These are phyloP conservation scores for Brachystomella parvula DNA, from an alignment of 1,140 invertebrate genomes.

Conservation along the genomic window DNA sequence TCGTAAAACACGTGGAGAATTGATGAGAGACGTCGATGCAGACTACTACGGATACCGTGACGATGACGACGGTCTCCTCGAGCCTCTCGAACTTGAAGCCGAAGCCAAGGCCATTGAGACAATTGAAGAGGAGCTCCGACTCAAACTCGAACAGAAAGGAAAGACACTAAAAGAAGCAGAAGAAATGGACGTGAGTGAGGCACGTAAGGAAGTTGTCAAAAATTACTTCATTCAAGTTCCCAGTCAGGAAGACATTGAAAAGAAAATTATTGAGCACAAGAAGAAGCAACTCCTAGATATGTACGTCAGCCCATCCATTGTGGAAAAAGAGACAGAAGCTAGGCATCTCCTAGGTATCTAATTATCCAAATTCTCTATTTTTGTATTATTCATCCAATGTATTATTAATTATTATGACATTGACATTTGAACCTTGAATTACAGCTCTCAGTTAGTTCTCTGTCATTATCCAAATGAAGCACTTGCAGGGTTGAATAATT, in stretches of 20 bases:
- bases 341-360: slow-evolving; percentile 27
- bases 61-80: slow-evolving; percentile 91
- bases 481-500: too few relatives aligned
- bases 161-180: slow-evolving; percentile 40
- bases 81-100: slow-evolving; percentile 74
- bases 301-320: slow-evolving; percentile 28
- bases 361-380: too few relatives aligned
- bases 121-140: slow-evolving; percentile 17
- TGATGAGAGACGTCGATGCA: slow-evolving; percentile 96
- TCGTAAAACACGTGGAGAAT: slow-evolving; percentile 83
- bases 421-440: too few relatives aligned
- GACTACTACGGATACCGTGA: slow-evolving; percentile 98
- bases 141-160: slow-evolving; percentile 26
- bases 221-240: slow-evolving; percentile 70
- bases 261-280: slow-evolving; percentile 73
- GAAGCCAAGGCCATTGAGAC: slow-evolving; percentile 54
- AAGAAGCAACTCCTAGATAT: slow-evolving; percentile 66
- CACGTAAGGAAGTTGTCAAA: slow-evolving; percentile 45
- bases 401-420: too few relatives aligned
- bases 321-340: slow-evolving; percentile 22
- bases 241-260: slow-evolving; percentile 79
- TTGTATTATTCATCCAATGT: too few relatives aligned
- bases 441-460: too few relatives aligned
- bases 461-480: too few relatives aligned
- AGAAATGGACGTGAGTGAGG: slow-evolving; percentile 45